Evolutionary conservation across 2,113 vertebrate genomes (phyloP), one percentile per base, ranked within the genome.

Genomic region (Scophthalmus maximus): DNA sequence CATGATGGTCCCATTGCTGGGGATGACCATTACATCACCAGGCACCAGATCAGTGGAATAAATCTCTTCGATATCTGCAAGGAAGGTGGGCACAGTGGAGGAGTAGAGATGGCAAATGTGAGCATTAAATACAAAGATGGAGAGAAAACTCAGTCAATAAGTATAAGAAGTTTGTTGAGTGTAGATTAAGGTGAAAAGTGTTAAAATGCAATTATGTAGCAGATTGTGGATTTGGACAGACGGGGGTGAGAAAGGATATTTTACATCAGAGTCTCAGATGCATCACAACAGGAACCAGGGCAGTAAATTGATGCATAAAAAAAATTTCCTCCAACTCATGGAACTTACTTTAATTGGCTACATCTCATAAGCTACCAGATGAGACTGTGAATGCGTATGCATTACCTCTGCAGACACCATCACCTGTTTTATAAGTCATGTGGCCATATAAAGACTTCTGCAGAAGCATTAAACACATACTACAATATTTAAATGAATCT

Each of bases 1-100:
- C 98, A 99, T 98, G 87, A 98, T 94, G 79, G 93, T 98, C 58
- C 98, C 98, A 46, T 97, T 97, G 79, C 95, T 93, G 58, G 98
- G 98, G 91, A 99, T 97, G 70, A 98, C 76, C 65, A 99, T 94
- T 22, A 97, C 82, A 60, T 99, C 98, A 69, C 98, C 98, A 1
- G 98, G 98, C 79, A 98, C 97, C 30, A 99, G 93, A 82, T 99
- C 96, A 0, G 95, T 98, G 60, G 97, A 99, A 90, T 98, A 87
- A 73, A 95, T 93, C 92, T 99, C 97, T 78, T 97, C 96, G 32
- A 93, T 93, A 79, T 96, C 97, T 98, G 75, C 57, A 3, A 26
- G 29, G 59, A 66, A 72, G 6, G 15, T 4, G 9, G 51, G 32
- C 66, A 23, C 17, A 60, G 30, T 18, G n/a, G 9, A 55, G 6